Evolutionary conservation across 2,888 invertebrate genomes (phyloP).

Genomic region (Lasius fuliginosus): DNA sequence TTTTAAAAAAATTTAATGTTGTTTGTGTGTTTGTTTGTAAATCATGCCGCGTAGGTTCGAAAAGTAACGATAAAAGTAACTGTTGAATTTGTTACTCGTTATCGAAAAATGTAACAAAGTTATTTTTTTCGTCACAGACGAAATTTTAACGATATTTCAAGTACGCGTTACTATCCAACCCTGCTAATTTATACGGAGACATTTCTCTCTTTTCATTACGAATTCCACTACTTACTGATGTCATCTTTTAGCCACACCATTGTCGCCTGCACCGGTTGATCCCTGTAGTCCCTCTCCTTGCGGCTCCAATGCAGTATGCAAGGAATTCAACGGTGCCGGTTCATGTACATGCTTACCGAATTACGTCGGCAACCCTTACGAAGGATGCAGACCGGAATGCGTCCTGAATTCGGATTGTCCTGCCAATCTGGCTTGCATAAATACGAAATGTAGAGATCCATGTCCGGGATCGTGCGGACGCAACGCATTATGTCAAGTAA

Average conservation of each 20-base stretch:
- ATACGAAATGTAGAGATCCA: conserved; percentile 93
- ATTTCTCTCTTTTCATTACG: not conserved
- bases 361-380: conserved; percentile 87
- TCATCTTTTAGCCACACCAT: conserved; percentile 70
- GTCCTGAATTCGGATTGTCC: conserved; percentile 87
- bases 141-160: not conserved
- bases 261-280: conserved; percentile 84
- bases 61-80: not conserved
- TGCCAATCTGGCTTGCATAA: conserved; percentile 88
- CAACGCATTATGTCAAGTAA: conserved; percentile 86
- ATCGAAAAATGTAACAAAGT: not conserved
- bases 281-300: conserved; percentile 92
- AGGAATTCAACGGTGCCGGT: conserved; percentile 87
- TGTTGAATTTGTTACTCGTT: not conserved
- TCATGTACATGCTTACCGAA: conserved; percentile 87
- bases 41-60: not conserved
- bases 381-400: conserved; percentile 87
- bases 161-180: not conserved
- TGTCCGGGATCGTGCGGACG: conserved; percentile 94
- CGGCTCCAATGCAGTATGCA: conserved; percentile 91
- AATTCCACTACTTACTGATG: not conserved
- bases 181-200: not conserved
- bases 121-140: not conserved
- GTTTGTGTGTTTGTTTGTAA: not conserved
- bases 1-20: too few relatives aligned